Evolutionary conservation across 2,888 invertebrate species (phyloP), one percentile per base, ranked within the genome.

Genomic region (Pecten maximus): DNA sequence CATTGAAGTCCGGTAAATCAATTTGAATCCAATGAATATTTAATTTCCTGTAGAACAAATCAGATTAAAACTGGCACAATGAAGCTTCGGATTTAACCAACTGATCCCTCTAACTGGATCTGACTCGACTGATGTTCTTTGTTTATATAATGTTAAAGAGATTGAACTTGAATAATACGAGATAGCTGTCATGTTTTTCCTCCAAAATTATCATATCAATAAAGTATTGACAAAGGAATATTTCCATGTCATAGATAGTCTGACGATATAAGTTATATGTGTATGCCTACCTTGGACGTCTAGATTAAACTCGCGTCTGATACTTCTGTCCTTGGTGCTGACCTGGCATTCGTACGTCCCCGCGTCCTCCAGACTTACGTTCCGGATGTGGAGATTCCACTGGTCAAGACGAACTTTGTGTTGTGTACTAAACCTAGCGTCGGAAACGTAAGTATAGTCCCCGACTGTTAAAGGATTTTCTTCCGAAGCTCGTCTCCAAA

Each of bases 301-400:
- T n/a, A 96, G 90, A 88, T 93, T 91, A 89, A 95, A 94, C 74
- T 93, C 92, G 35, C 93, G 93, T 23, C 95, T 91, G 15, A 95
- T 93, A 60, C 94, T 94, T 40, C 94, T 90, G 23, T 93, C 92
- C 87, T 91, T 93, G 54, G 95, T 93, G 91, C 94, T 93, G 90
- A 95, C 93, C 92, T 95, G 95, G 90, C 95, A 95, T 91, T 95
- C 95, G 86, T 95, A 95, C 15, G 93, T 92, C 0, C 95, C 95
- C 12, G 92, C 93, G 86, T 95, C 94, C 35, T 93, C 90, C 88
- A 93, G 88, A 87, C 92, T 93, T 10, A 94, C 94, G 90, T 94
- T 93, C 92, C 94, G 93, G 28, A 95, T 94, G 39, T 94, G 91
- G 16, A 95, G 93, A 89, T 94, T 93, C 95, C 95, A 95, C 88